These are phyloP conservation scores for Sturnira hondurensis DNA, from an alignment of 2,113 vertebrate species.

Conservation along the genomic window DNA sequence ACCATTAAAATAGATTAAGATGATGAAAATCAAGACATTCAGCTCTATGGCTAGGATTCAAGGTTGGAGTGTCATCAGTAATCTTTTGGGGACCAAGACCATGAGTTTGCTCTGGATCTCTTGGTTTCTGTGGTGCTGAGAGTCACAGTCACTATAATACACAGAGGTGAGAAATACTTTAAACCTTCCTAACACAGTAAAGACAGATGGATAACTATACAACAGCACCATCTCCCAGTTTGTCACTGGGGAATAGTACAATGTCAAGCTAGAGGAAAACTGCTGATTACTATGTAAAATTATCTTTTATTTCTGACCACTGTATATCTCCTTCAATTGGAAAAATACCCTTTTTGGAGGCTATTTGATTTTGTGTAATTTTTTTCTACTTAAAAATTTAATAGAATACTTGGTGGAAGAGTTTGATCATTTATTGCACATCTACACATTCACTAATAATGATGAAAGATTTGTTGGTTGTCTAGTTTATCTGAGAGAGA, in stretches of 20 bases:
- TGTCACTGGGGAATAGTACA: not conserved
- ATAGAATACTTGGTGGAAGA: not conserved
- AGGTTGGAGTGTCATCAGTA: not conserved
- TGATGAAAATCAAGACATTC: constrained; percentile 7
- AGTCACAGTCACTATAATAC: not conserved
- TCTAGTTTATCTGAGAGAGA: constrained; percentile 27
- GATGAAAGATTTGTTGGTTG: constrained; percentile 36
- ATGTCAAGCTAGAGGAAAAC: not conserved
- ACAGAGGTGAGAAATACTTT: not conserved
- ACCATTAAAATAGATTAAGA: constrained; percentile 9
- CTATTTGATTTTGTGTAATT: not conserved
- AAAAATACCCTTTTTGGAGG: constrained; percentile 9
- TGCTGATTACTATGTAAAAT: not conserved
- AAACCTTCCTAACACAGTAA: constrained; percentile 6
- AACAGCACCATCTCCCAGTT: not conserved
- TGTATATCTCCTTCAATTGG: not conserved
- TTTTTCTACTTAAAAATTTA: constrained; percentile 37
- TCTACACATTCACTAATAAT: not conserved
- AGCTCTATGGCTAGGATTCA: constrained; percentile 54
- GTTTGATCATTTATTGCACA: constrained; percentile 12
- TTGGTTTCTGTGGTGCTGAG: not conserved
- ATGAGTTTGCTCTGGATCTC: constrained; percentile 42
- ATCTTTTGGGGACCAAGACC: not conserved
- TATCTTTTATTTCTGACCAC: constrained; percentile 23
- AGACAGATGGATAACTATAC: not conserved